Base-by-base conservation (phyloP, 2,888 invertebrate species). In the Leuctra nigra region DNA sequence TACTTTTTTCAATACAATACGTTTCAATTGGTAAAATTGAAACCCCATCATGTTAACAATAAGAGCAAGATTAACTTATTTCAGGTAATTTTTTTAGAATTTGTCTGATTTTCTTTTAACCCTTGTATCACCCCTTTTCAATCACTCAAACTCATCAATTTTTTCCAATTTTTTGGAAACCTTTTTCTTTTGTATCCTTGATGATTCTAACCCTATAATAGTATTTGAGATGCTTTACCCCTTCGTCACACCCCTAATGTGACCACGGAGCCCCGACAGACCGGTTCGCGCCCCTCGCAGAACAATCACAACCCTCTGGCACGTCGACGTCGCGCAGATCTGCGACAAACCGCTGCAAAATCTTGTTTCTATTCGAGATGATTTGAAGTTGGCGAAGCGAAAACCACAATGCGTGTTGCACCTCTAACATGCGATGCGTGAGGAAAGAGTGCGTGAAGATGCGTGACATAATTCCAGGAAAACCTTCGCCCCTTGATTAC, bases 111-210 rank as follows among this genome's bases (percentile, higher is more conserved):
- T 44, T n/a, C 39, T 22, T 29, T 29, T 29, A 29, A 29, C 29
- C 29, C 29, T 44, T 44, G 22, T 44, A 23, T 44, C 44, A 44
- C 18, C 44, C 44, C 44, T 44, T 44, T 23, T 44, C 23, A 22
- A 20, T 23, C 20, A 44, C 20, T 44, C 44, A 44, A 22, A 44
- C 44, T 44, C 20, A 44, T 50, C 35, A 35, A 50, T 33, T 50
- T n/a, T n/a, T 50, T 50, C 33, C 50, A 33, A 33, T 50, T 50
- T 50, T 50, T 20, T 33, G 50, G 50, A 50, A 50, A 50, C 33
- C 50, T 33, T 33, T 35, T 48, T 41, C 20, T 50, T 50, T 16
- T 33, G 33, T 33, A 20, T 50, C 36, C 18, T 29, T 18, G 18
- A 4, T 50, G 50, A 50, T 50, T 33, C 20, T 29, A 50, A 33